Conservation (phyloP, 2,797 vertebrate species). For the Syngnathus rostellatus region DNA sequence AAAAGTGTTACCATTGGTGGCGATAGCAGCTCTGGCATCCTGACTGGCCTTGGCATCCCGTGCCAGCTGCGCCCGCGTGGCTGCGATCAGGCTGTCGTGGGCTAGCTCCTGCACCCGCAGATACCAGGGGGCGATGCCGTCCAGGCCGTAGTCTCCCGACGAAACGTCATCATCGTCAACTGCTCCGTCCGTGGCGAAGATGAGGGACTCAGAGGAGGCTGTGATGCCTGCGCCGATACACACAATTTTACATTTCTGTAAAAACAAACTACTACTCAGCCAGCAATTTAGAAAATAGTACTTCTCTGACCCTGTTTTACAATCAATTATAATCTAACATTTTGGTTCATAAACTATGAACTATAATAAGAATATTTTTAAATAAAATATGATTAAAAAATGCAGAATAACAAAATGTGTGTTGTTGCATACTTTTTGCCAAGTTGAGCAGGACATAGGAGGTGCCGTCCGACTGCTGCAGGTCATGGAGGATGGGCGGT, state of each 20-base stretch:
- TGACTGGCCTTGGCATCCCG: slow-evolving; percentile 86
- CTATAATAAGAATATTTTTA: no score
- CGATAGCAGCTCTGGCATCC: slow-evolving; percentile 76
- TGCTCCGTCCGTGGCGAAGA: slow-evolving; percentile 84
- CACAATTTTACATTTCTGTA: neutral
- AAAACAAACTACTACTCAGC: no score
- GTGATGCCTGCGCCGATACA: slow-evolving; percentile 70
- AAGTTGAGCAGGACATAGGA: slow-evolving; percentile 95
- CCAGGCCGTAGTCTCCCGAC: slow-evolving; percentile 75
- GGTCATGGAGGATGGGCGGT: slow-evolving; percentile 79
- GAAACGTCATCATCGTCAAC: slow-evolving; percentile 83
- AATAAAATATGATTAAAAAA: no score
- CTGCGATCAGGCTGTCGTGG: slow-evolving; percentile 96
- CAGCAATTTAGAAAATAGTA: no score
- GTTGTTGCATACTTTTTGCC: slow-evolving; percentile 77
- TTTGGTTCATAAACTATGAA: no score
- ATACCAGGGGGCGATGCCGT: slow-evolving; percentile 92
- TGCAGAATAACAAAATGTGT: neutral
- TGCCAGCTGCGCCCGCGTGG: slow-evolving; percentile 90
- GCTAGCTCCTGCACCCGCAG: slow-evolving; percentile 95
- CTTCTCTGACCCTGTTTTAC: no score
- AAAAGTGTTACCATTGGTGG: slow-evolving; percentile 70
- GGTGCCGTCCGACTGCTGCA: slow-evolving; percentile 86
- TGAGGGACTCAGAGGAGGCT: slow-evolving; percentile 87
- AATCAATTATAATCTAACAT: no score